These are phyloP conservation scores for Acanthornis magna DNA, from an alignment of 2,797 vertebrate species.

Conservation along the genomic window DNA sequence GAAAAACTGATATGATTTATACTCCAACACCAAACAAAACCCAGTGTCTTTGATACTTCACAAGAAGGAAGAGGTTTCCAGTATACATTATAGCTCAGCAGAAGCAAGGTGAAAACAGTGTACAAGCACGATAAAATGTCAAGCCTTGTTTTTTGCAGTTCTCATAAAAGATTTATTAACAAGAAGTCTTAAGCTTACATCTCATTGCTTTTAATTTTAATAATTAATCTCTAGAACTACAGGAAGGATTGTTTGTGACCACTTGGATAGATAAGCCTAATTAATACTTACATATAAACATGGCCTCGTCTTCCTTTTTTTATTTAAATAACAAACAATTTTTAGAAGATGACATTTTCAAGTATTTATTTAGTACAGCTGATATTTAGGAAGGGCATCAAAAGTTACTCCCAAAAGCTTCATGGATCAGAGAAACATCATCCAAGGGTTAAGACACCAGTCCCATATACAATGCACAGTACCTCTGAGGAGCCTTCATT, in stretches of 20 bases:
- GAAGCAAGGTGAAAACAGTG: background rate
- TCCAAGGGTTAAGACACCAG: background rate
- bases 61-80: background rate
- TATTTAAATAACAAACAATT: background rate
- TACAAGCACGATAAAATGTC: background rate
- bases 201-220: background rate
- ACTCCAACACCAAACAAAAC: background rate
- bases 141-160: background rate
- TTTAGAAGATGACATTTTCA: background rate
- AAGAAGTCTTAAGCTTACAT: background rate
- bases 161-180: background rate
- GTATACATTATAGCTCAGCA: background rate
- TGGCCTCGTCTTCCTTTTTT: background rate
- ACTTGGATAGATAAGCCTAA: background rate
- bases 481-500: slow-evolving; percentile 96
- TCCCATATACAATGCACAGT: background rate
- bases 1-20: background rate
- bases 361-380: background rate
- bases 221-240: background rate
- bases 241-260: background rate
- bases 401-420: background rate
- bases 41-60: background rate
- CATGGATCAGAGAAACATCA: background rate
- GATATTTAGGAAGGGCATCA: background rate
- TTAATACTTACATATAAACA: background rate